These are phyloP conservation scores for Leptoclinus maculatus DNA, from an alignment of 2,797 vertebrate genomes.

Conservation along the genomic window DNA sequence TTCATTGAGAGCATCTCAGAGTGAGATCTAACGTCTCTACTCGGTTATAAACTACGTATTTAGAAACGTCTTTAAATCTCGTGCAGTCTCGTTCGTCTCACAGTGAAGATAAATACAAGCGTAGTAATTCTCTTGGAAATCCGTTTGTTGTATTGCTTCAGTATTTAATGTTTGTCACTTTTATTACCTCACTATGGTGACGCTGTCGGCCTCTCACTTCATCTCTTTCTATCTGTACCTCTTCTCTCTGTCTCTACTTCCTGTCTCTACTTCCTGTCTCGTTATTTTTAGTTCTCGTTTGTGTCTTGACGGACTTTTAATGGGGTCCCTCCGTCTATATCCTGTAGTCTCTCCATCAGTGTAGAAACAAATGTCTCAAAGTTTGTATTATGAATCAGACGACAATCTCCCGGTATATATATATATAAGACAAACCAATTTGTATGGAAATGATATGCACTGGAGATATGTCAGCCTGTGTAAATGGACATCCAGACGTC, in stretches of 20 bases:
- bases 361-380: neutral
- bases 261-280: slow-evolving; percentile 17
- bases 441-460: slow-evolving; percentile 5
- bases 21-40: neutral
- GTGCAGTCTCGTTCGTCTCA: neutral
- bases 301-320: slow-evolving; percentile 23
- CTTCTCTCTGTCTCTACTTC: neutral
- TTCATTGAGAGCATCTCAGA: neutral
- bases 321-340: neutral
- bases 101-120: slow-evolving; percentile 6
- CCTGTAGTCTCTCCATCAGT: neutral
- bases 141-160: slow-evolving; percentile 10
- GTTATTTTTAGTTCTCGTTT: slow-evolving; percentile 33
- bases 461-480: neutral
- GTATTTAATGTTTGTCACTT: slow-evolving; percentile 5
- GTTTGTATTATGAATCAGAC: neutral
- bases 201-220: slow-evolving; percentile 27
- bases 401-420: neutral
- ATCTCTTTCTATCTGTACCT: slow-evolving; percentile 2
- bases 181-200: neutral
- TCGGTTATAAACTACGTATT: neutral
- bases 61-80: neutral
- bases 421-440: neutral
- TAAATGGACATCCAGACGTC: slow-evolving; percentile 1
- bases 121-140: neutral